Percentiles rank a stretch among this genome's conserved stretches.
These are phyloP conservation scores for Mizuhopecten yessoensis DNA, from an alignment of 1,140 invertebrate species.

Conservation along the genomic window DNA sequence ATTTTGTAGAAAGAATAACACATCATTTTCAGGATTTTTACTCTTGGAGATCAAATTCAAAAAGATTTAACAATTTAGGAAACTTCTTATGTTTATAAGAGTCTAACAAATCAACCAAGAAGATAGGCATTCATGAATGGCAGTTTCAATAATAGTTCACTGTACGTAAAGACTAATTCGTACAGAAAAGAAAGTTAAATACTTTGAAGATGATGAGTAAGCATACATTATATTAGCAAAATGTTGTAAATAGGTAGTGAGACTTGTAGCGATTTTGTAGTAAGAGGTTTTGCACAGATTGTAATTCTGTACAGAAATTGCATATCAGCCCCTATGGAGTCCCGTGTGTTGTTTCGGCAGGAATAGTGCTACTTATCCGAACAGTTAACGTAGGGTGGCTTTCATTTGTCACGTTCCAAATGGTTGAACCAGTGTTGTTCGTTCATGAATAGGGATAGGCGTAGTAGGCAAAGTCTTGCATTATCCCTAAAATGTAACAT, in stretches of 20 bases:
- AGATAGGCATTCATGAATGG: too few species aligned
- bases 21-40: not conserved
- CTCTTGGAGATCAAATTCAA: not conserved
- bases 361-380: not conserved
- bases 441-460: too few species aligned
- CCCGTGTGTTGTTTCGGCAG: not conserved
- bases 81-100: too few species aligned
- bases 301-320: not conserved
- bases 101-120: too few species aligned
- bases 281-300: not conserved
- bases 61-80: too few species aligned
- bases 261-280: not conserved
- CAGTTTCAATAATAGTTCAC: not conserved
- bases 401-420: too few species aligned
- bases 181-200: not conserved
- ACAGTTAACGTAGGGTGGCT: too few species aligned
- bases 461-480: too few species aligned
- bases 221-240: not conserved
- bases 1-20: too few species aligned
- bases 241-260: not conserved
- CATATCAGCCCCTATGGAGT: not conserved
- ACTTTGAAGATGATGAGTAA: not conserved
- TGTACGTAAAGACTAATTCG: not conserved
- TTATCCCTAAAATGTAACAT: too few species aligned
- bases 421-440: too few species aligned